These are phyloP conservation scores for Nymphalis polychloros DNA, from an alignment of 2,888 invertebrate genomes.

Conservation along the genomic window DNA sequence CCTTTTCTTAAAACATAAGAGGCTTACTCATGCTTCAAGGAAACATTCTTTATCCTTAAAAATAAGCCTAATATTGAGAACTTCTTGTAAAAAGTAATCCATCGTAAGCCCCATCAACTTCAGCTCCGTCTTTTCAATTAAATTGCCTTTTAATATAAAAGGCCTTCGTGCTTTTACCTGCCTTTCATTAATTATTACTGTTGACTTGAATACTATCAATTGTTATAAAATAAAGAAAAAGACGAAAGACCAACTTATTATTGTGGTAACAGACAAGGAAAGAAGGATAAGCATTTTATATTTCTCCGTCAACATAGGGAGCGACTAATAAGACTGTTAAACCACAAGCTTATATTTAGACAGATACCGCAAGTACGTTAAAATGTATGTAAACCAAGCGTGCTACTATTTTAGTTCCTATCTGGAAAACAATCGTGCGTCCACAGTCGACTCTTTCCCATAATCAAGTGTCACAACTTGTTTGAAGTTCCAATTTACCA, in stretches of 20 bases:
- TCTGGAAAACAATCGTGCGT: no score
- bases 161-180: slow-evolving; percentile 9
- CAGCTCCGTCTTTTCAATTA: slow-evolving; percentile 25
- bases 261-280: neutral
- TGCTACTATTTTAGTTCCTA: no score
- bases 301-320: no score
- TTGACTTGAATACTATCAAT: slow-evolving; percentile 1
- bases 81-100: slow-evolving; percentile 20
- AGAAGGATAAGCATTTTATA: no score
- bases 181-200: slow-evolving; percentile 12
- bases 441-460: no score
- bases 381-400: no score
- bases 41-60: slow-evolving; percentile 21
- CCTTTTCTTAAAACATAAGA: slow-evolving; percentile 14
- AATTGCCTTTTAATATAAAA: slow-evolving; percentile 4
- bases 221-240: neutral
- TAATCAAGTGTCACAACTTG: no score
- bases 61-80: slow-evolving; percentile 27
- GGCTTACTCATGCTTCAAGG: slow-evolving; percentile 20
- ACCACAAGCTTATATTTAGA: no score
- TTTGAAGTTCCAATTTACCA: no score
- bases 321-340: no score
- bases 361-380: no score
- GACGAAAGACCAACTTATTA: neutral
- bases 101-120: slow-evolving; percentile 18